These are phyloP conservation scores for Margarornis squamiger DNA, from an alignment of 2,797 vertebrate genomes.

Conservation along the genomic window DNA sequence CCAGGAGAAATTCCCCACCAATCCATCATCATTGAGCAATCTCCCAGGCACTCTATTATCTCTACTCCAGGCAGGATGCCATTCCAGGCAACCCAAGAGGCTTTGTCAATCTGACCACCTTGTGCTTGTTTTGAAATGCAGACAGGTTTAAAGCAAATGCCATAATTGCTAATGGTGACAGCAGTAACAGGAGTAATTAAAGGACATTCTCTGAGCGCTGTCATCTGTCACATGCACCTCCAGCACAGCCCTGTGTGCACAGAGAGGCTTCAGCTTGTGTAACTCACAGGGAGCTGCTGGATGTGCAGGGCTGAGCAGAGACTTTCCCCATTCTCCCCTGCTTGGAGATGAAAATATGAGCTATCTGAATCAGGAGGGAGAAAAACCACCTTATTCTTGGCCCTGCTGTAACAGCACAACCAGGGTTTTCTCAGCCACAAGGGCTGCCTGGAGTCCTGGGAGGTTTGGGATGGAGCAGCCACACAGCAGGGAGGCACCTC, in stretches of 20 bases:
- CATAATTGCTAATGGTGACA: neutral
- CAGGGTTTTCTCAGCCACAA: neutral
- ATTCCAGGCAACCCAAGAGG: neutral
- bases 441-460: fast-evolving
- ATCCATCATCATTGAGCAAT: constrained; percentile 43
- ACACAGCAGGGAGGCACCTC: neutral
- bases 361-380: neutral
- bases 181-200: neutral
- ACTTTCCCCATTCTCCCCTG: neutral
- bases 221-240: neutral
- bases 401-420: neutral
- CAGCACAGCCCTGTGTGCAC: fast-evolving
- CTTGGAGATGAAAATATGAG: neutral
- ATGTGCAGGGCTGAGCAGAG: neutral
- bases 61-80: neutral
- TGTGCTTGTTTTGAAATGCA: neutral
- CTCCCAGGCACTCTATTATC: neutral
- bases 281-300: neutral
- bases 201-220: neutral
- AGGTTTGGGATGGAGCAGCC: fast-evolving
- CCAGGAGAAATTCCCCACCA: neutral
- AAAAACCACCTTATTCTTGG: neutral
- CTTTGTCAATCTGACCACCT: neutral
- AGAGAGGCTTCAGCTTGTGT: neutral
- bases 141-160: neutral